Base-by-base conservation (phyloP, 2,888 invertebrate species). In the Mythimna lalbum region DNA sequence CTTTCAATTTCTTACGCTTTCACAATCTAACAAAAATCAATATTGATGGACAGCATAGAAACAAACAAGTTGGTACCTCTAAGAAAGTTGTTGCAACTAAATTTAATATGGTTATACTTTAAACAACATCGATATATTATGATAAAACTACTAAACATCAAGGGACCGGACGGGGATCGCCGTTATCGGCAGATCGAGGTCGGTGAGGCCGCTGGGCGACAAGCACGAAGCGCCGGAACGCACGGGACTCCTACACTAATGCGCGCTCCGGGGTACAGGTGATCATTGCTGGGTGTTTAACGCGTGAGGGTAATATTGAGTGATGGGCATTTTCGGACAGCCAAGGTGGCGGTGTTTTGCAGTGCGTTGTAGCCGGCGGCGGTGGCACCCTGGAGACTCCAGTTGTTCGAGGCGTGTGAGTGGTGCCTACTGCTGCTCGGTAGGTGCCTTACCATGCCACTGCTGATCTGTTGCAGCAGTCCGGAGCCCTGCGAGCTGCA, bases 391-490 rank as follows among this genome's bases (percentile, higher is more conserved):
- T 96, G 96, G 89, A 96, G 92, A 91, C 93, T 93, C 96, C 96
- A 96, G 90, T 95, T 94, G 88, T 90, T 93, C 63, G 84, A 76
- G 88, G 91, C 90, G 88, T 87, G 91, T 85, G 88, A 96, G 96
- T 68, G 85, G 33, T 73, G 80, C 92, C 95, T 96, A 90, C 96
- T 97, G 94, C 97, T 96, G 87, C 92, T 91, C 90, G 97, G 97
- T 93, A 97, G 96, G 96, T 97, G 97, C 97, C 98, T 98, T 98
- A 98, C 98, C 98, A 99, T 98, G 97, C 98, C 98, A 95, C 98
- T 97, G 97, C 98, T 98, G 92, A 99, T 96, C 95, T 98, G 98
- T 91, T 98, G 98, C 85, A 99, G 96, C 78, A 99, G 96, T 82
- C 98, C 98, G 80, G 97, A 97, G 88, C 98, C 97, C 88, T 97